Evolutionary conservation across 2,888 invertebrate genomes (phyloP).

Genomic region (Dromius quadrimaculatus): DNA sequence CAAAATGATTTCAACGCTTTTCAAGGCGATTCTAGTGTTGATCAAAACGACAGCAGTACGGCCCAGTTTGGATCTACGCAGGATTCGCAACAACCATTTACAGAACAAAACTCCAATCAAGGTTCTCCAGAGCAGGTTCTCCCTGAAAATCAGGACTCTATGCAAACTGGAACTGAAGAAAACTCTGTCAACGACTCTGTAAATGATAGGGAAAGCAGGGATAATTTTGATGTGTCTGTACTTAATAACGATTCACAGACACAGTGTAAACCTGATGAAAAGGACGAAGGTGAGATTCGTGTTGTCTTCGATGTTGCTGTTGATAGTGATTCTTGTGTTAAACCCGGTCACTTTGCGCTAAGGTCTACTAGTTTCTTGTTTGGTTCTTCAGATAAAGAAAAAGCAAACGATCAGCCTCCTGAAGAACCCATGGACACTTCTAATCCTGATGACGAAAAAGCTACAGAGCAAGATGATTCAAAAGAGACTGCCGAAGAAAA

Average conservation of each 20-base stretch:
- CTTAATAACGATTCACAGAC: conserved; percentile 46
- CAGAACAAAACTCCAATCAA: conserved; percentile 44
- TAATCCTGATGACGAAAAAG: conserved; percentile 17
- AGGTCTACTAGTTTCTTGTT: conserved; percentile 40
- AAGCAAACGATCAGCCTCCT: conserved; percentile 15
- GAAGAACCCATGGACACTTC: conserved; percentile 33
- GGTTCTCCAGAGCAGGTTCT: conserved; percentile 9
- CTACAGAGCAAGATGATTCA: conserved; percentile 22
- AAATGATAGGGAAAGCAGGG: conserved; percentile 16
- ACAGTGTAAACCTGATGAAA: conserved; percentile 43
- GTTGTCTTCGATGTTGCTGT: conserved; percentile 26
- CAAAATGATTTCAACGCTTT: conserved; percentile 30
- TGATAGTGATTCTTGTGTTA: conserved; percentile 28
- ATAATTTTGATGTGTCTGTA: conserved; percentile 39
- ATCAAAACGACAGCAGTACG: conserved; percentile 44
- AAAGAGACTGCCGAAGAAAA: conserved; percentile 15
- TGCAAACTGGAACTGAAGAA: conserved; percentile 42
- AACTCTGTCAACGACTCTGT: conserved; percentile 32
- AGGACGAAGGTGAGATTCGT: conserved; percentile 36
- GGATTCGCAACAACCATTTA: conserved; percentile 33
- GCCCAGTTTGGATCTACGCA: conserved; percentile 42
- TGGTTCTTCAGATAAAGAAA: conserved; percentile 46
- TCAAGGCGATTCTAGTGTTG: conserved; percentile 43
- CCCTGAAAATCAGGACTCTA: conserved; percentile 41
- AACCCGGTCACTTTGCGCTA: conserved; percentile 24